Evolutionary conservation across 2,888 invertebrate genomes (phyloP), one percentile per base, ranked within the genome.

Genomic region (Torymus aiolomorphi): DNA sequence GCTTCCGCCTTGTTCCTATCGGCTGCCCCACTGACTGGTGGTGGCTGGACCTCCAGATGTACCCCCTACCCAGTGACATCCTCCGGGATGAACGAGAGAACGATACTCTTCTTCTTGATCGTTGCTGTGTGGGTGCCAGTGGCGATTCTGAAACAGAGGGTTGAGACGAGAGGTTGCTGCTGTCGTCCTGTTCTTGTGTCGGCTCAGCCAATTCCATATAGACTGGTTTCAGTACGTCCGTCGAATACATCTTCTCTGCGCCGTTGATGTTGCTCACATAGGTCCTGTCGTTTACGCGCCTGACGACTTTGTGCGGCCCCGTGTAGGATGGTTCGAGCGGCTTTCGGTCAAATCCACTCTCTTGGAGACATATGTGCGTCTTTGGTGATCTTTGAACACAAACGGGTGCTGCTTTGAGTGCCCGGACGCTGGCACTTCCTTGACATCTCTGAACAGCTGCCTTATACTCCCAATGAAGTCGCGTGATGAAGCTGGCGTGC

Each of bases 281-380:
- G 52, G n/a, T 20, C n/a, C 54, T 52, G 52, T 69, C 69, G 31
- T 16, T 31, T 2, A 56, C 0, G 13, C 69, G 56, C 11, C 3
- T 14, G n/a, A 56, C 2, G 4, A 69, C 51, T 8, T 54, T n/a
- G 42, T 56, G 14, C 11, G 57, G 69, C 1, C n/a, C 69, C 1
- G 31, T 49, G 24, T 72, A 72, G 1, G 72, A 51, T 0, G 61
- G 61, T 13, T 61, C 49, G 16, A 72, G 72, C 11, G 59, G 59
- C 51, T 62, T 59, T 18, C 51, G 0, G 0, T 16, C 2, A 51
- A 1, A 18, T 72, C 72, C 2, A 62, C 49, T 10, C 59, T 2
- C 20, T 52, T 31, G 18, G 24, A 72, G 16, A 61, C 69, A 14
- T 57, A 42, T 5, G 69, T 31, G 31, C 69, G 57, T 1, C 31